Base-by-base conservation (phyloP, 2,888 invertebrate genomes). In the Plebejus argus region DNA sequence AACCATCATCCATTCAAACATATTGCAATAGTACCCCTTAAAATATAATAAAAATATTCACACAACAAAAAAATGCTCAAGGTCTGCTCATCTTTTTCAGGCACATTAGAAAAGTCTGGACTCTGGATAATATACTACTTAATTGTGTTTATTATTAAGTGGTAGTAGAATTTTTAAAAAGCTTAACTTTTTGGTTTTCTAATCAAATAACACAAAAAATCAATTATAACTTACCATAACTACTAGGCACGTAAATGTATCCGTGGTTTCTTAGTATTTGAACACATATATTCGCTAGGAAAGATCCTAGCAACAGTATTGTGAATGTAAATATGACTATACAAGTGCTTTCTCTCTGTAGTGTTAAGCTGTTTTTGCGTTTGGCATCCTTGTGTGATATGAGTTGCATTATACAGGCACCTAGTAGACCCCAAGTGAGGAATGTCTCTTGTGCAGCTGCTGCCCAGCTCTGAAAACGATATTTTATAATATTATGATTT, bases 361-460 rank as follows among this genome's bases (percentile, higher is more conserved):
- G 86, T 80, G 88, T 87, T 1, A 80, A 79, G 76, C 84, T 89
- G 0, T 87, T 91, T 77, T 96, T 94, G 87, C 96, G 96, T 82
- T 96, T 96, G 80, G 96, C 94, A 83, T 96, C 95, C 85, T 96
- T 97, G 88, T 97, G 97, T 79, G 97, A 96, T 20, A 96, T 96
- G 79, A 97, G 95, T 89, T 97, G 97, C 96, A 97, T 97, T 78
- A 97, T 94, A 78, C 97, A 96, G 0, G 97, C 96, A 12, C 97
- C 97, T 35, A 98, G 92, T 10, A 98, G 89, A 1, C 98, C 98
- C 98, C 98, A 98, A 0, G 97, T 97, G 76, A 98, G 94, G 87
- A 98, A 98, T 0, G 96, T 96, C 90, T 98, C 98, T 86, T 98
- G 97, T 23, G 97, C 97, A 0, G 98, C 98, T 0, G 98, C 97